Base-by-base conservation (phyloP, 2,113 vertebrate genomes). In the Plectropomus leopardus region DNA sequence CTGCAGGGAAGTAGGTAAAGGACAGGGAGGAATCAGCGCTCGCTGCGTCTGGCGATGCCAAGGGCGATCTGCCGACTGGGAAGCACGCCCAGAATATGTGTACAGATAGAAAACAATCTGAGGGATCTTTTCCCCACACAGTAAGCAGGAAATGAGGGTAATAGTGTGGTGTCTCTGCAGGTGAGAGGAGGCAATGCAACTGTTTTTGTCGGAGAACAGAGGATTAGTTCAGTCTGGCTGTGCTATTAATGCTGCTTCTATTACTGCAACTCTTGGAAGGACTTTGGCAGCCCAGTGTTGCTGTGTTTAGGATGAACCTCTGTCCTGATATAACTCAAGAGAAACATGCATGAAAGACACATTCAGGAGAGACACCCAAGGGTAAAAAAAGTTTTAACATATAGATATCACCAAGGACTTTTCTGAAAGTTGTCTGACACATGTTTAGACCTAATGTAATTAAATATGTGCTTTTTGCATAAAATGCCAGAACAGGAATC, bases 51-150 rank as follows among this genome's bases (percentile, higher is more conserved):
- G 66, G 36, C 60, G n/a, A 68, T 72, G 90, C 92, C 87, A 91
- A 78, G 73, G 88, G 89, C 78, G 58, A 83, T 72, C 72, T 89
- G 89, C 76, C 63, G 80, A 86, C 80, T 90, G 90, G 91, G 93
- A 92, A 74, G 75, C 57, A 58, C 32, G 85, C 89, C 88, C 89
- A 83, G 89, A 92, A 89, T 86, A 85, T 81, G 88, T 85, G 85
- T 78, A 72, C 82, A 83, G 66, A 90, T 59, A 80, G 88, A 84
- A 91, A 86, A 86, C 79, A 89, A 88, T 86, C 88, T 60, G 19
- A 75, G 69, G 63, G 84, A 89, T 83, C 66, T 72, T 73, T 57
- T 68, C 78, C 66, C 26, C 40, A 21, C 64, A 68, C 51, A 64
- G 75, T 71, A 24, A 66, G 72, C 77, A 67, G 73, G 73, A 76